A percentile compares a stretch with the other conserved stretches of the same genome.
Evolutionary conservation across 2,113 vertebrate species (phyloP).

Genomic region (Thomomys bottae): DNA sequence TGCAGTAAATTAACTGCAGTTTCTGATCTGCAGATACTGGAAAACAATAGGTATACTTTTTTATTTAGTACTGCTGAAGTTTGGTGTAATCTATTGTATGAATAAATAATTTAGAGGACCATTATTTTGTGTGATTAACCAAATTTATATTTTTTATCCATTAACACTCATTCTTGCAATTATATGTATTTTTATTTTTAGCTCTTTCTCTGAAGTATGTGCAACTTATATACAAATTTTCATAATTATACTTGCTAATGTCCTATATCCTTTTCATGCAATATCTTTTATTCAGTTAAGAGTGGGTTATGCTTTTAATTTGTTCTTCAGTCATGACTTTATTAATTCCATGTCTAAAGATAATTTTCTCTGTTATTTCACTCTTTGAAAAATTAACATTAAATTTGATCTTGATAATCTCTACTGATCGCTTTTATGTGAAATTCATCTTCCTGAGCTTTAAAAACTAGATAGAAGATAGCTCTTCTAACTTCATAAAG

Average conservation of each 20-base stretch:
- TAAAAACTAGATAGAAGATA: neutral
- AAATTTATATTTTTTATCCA: neutral
- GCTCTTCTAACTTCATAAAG: neutral
- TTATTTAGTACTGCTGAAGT: neutral
- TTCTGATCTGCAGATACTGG: neutral
- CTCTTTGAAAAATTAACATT: neutral
- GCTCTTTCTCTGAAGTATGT: neutral
- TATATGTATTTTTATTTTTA: slow-evolving; percentile 22
- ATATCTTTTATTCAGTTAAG: neutral
- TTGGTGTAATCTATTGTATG: neutral
- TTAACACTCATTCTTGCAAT: slow-evolving; percentile 3
- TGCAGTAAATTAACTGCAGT: neutral
- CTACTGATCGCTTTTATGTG: neutral
- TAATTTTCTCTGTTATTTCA: neutral
- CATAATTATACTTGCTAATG: neutral
- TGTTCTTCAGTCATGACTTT: neutral
- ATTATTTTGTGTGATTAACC: neutral
- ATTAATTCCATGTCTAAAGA: neutral
- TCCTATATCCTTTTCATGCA: neutral
- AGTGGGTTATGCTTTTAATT: neutral
- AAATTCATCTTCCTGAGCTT: neutral
- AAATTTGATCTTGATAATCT: neutral
- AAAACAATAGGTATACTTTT: neutral
- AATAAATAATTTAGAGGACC: neutral
- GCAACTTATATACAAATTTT: neutral